phyloP scores from a whole-genome alignment of 1,140 invertebrate genomes.

The Drosophila pectinifera region DNA sequence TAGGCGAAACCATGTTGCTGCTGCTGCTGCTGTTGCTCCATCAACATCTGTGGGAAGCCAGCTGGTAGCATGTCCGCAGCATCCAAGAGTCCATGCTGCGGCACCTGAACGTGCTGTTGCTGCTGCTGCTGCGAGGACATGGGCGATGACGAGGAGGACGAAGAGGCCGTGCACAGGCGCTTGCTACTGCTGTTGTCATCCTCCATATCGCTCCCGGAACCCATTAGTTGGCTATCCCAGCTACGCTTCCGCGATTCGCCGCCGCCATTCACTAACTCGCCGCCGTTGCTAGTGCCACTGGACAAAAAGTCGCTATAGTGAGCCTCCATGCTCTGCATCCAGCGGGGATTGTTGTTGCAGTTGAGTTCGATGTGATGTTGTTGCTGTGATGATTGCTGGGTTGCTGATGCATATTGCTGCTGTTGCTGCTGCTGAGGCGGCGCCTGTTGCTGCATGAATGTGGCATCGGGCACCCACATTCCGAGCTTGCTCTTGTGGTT shows the following conservation, averaged over 20 bases:
- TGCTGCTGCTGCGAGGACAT: constrained; percentile 68
- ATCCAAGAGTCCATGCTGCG: constrained; percentile 71
- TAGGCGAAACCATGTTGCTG: constrained; percentile 72
- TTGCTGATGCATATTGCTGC: constrained; percentile 25
- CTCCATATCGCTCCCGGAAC: constrained; percentile 73
- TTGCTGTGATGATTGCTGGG: constrained; percentile 53
- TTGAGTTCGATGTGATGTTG: constrained; percentile 78
- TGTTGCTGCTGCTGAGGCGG: constrained; percentile 43
- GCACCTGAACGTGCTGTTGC: constrained; percentile 45
- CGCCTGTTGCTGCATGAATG: constrained; percentile 54
- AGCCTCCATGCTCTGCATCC: constrained; percentile 83
- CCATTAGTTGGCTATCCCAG: constrained; percentile 78
- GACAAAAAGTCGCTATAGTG: constrained; percentile 76
- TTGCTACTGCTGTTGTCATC: constrained; percentile 75
- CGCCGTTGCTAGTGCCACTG: constrained; percentile 46
- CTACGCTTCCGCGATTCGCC: constrained; percentile 65
- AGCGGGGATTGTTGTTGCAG: constrained; percentile 77
- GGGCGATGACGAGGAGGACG: constrained; percentile 69
- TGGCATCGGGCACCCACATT: constrained; percentile 69
- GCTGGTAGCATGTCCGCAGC: constrained; percentile 65
- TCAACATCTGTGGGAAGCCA: constrained; percentile 63
- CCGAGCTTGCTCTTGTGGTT: constrained; percentile 66
- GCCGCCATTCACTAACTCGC: constrained; percentile 59
- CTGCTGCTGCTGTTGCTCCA: constrained; percentile 72
- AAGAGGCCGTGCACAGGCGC: constrained; percentile 69